Conservation (phyloP, 2,113 vertebrate species). For the Nematolebias whitei region DNA sequence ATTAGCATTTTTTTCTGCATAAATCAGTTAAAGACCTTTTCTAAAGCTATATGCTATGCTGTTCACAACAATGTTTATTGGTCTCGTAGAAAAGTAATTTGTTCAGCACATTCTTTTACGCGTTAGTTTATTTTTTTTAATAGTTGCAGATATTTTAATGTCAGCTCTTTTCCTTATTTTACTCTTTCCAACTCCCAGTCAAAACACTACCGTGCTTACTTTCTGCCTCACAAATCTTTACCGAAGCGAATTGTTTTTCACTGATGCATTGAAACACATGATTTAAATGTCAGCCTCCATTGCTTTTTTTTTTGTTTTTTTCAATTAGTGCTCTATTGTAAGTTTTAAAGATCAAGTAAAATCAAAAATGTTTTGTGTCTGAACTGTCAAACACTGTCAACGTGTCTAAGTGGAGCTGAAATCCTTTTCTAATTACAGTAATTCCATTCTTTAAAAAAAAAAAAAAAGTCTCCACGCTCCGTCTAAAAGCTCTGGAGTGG, state of each 20-base stretch:
- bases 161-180: not conserved
- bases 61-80: not conserved
- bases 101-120: not conserved
- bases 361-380: conserved; percentile 6
- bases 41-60: too few species aligned
- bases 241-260: conserved; percentile 11
- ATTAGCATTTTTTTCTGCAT: too few species aligned
- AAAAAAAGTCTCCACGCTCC: conserved; percentile 26
- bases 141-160: not conserved
- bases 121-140: not conserved
- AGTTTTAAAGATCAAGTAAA: not conserved
- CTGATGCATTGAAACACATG: conserved; percentile 1
- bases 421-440: conserved; percentile 40
- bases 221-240: conserved; percentile 7
- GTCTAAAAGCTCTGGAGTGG: conserved; percentile 33
- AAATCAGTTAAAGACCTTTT: too few species aligned
- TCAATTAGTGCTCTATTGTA: conserved; percentile 10
- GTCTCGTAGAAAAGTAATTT: not conserved
- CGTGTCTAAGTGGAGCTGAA: conserved; percentile 23
- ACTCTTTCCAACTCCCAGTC: not conserved
- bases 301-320: not conserved
- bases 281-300: not conserved
- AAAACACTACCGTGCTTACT: conserved; percentile 1
- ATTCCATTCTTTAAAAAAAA: conserved; percentile 14
- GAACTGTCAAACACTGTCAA: conserved; percentile 18